Conservation (phyloP, 1,140 invertebrate species). For the Musca domestica region DNA sequence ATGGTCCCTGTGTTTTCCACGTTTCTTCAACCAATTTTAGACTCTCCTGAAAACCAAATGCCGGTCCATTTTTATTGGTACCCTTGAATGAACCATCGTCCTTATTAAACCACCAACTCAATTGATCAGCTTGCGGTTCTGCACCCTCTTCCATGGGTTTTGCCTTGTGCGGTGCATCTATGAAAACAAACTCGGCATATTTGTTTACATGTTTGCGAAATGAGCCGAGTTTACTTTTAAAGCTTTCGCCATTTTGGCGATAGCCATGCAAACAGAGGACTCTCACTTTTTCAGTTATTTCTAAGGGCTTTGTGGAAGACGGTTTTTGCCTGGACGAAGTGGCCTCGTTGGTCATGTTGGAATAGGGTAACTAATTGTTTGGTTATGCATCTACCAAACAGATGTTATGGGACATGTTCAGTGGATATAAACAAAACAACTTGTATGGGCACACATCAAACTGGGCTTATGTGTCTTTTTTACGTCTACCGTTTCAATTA, state of each 20-base stretch:
- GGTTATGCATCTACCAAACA: conserved; percentile 22
- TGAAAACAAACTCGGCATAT: conserved; percentile 70
- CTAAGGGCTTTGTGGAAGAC: conserved; percentile 26
- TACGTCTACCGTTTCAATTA: too few relatives aligned
- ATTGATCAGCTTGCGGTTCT: conserved; percentile 50
- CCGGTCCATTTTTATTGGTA: conserved; percentile 70
- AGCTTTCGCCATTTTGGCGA: conserved; percentile 71
- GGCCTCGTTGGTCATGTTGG: conserved; percentile 18
- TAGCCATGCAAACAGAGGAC: conserved; percentile 80
- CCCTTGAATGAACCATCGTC: conserved; percentile 77
- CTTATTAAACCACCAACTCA: conserved; percentile 90
- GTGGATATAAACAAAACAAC: neutral
- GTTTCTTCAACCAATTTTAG: conserved; percentile 65
- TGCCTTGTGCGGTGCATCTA: conserved; percentile 73
- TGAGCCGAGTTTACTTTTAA: conserved; percentile 75
- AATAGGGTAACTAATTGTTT: neutral
- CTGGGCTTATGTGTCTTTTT: too few relatives aligned
- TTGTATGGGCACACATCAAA: neutral
- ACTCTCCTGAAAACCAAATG: conserved; percentile 80
- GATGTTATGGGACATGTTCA: conserved; percentile 18
- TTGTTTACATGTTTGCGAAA: conserved; percentile 75
- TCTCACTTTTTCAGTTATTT: conserved; percentile 59
- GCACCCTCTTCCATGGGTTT: conserved; percentile 56
- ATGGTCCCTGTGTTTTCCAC: conserved; percentile 74
- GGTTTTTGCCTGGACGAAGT: conserved; percentile 1